Evolutionary conservation across 2,888 invertebrate genomes (phyloP).

Genomic region (Yponomeuta cagnagella): DNA sequence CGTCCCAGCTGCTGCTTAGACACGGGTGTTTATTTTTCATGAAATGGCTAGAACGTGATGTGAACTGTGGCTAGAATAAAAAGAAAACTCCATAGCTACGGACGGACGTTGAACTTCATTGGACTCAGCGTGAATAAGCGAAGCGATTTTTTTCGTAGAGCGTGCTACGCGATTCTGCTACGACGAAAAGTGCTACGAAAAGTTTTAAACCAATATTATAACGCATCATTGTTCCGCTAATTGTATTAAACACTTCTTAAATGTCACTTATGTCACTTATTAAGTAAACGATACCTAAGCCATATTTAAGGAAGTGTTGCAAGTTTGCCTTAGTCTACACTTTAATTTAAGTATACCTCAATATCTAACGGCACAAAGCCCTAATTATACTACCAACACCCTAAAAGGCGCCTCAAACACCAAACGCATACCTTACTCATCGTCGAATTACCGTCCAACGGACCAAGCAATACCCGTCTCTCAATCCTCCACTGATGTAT

Average conservation of each 20-base stretch:
- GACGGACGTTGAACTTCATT: not conserved
- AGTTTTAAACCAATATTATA: not conserved
- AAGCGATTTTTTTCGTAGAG: not conserved
- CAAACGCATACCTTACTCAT: not conserved
- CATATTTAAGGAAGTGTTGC: too few relatives aligned
- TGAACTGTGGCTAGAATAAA: constrained; percentile 29
- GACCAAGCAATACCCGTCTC: not conserved
- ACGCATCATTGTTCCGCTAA: too few relatives aligned
- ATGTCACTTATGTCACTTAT: too few relatives aligned
- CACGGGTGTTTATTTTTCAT: constrained; percentile 7
- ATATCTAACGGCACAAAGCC: not conserved
- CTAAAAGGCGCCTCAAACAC: not conserved
- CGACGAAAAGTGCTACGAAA: not conserved
- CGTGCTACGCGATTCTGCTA: not conserved
- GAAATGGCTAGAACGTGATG: constrained; percentile 4
- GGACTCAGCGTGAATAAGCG: not conserved
- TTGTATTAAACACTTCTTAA: too few relatives aligned
- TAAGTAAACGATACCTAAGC: too few relatives aligned
- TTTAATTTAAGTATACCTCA: too few relatives aligned
- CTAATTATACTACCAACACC: not conserved
- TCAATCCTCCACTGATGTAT: not conserved
- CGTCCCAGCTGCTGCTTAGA: constrained; percentile 32
- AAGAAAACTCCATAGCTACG: not conserved
- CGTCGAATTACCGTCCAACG: not conserved
- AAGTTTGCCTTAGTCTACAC: too few relatives aligned